Evolutionary conservation across 1,140 invertebrate species (phyloP), one percentile per base, ranked within the genome.

Genomic region (Magallana gigas): DNA sequence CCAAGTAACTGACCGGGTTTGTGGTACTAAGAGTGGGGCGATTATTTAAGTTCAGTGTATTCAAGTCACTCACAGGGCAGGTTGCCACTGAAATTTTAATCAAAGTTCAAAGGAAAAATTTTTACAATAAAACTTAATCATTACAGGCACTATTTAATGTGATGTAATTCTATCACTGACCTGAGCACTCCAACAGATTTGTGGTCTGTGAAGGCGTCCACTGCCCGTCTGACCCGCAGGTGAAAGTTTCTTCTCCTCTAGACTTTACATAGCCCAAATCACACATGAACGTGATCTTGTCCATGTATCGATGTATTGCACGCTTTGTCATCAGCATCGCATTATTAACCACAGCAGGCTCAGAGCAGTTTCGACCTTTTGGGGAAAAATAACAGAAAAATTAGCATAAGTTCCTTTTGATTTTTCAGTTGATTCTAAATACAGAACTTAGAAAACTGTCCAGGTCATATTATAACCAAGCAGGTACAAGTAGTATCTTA

Each of bases 211-310:
- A 76, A 29, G 87, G 87, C n/a, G 98, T 98, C 98, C 98, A 99
- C 59, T 96, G 96, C 83, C 98, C 98, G 95, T 96, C 97, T 59
- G 98, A 98, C 6, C 97, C 97, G 95, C 99, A 99, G 64, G 97
- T 95, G 5, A 99, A 95, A 48, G 97, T 57, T 96, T 82, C 98
- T 98, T 29, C n/a, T 84, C 36, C 68, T n/a, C 12, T 12, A 36
- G 62, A 48, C 96, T 99, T 97, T 8, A 98, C 97, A 94, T 98
- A 99, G 14, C 98, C 99, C 95, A 99, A 99, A 91, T 98, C 96
- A 94, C 99, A 99, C 93, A 98, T 97, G 96, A 99, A 99, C 87
- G 96, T 96, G 0, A 99, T 97, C 58, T 97, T 95, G 94, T 99
- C 98, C 0, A 98, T 98, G 94, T 98, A 99, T 91, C 98, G 97